Base-by-base conservation (phyloP, 1,140 invertebrate species). In the Lycorma delicatula region DNA sequence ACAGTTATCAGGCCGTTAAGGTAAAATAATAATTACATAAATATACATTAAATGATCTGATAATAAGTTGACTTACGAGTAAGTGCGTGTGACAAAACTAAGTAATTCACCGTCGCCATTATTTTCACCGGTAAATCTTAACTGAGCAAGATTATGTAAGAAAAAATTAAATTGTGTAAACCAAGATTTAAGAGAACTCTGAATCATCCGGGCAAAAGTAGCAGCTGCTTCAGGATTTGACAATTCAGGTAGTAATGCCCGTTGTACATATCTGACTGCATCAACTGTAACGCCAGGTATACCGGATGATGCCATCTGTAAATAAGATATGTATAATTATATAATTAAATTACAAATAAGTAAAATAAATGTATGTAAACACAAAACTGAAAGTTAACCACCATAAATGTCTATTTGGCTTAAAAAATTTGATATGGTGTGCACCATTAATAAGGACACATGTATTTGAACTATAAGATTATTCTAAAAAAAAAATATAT, bases 81-180 rank as follows among this genome's bases (percentile, higher is more conserved):
- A 97, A 51, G 87, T 88, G 64, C 91, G 85, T 1, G 94, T 92
- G 68, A 97, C 91, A 74, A 98, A 98, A 0, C 91, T 93, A 0
- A 98, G 75, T 11, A 95, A 72, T 63, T 90, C 84, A 12, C 84
- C 89, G 60, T 85, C 89, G 59, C 85, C 89, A 58, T 81, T 82
- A 64, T 92, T 87, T 54, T 93, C 90, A 2, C 85, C 86, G 29
- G 87, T 86, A 62, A 95, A 96, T 59, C 93, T 80, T 56, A 97
- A 74, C 70, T 99, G 97, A 2, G 93, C 94, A 62, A 99, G 73
- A 72, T 97, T 98, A 72, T 98, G 96, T 23, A 98, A 75, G 72
- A 98, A 98, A 73, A 98, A 98, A 75, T 98, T 98, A 62, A 98
- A 90, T 60, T 96, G 93, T 0, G 93, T 95, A 63, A 94, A 97